Percentiles rank a stretch among this genome's conserved stretches.
These are phyloP conservation scores for Dioctria rufipes DNA, from an alignment of 2,888 invertebrate species.

Conservation along the genomic window DNA sequence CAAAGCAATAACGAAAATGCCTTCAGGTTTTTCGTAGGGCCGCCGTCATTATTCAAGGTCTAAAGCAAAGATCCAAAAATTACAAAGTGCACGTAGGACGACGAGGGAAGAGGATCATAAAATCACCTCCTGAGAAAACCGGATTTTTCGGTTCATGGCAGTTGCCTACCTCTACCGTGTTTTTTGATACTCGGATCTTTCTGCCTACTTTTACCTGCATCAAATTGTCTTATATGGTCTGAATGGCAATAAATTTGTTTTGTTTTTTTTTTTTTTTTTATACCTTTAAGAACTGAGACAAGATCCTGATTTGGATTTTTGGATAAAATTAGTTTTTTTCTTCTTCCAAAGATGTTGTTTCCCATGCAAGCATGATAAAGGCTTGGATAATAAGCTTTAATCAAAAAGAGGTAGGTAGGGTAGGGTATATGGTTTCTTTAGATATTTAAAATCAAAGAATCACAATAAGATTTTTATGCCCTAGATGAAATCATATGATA, in stretches of 20 bases:
- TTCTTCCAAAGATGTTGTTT: neutral
- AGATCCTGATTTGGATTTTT: conserved; percentile 36
- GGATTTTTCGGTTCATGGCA: conserved; percentile 32
- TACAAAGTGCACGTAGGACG: conserved; percentile 21
- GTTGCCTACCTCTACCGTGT: conserved; percentile 3
- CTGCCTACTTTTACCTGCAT: conserved; percentile 30
- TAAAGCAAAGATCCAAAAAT: conserved; percentile 27
- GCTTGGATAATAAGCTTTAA: too few relatives aligned
- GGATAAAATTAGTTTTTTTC: conserved; percentile 30
- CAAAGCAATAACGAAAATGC: conserved; percentile 8
- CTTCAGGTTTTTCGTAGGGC: conserved; percentile 22
- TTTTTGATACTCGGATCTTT: conserved; percentile 13
- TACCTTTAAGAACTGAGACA: conserved; percentile 4
- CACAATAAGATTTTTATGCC: too few relatives aligned
- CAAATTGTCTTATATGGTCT: conserved; percentile 6
- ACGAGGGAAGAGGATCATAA: conserved; percentile 13
- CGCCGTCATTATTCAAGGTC: conserved; percentile 35
- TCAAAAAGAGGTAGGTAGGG: too few relatives aligned
- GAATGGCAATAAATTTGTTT: conserved; percentile 29
- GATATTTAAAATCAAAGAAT: too few relatives aligned
- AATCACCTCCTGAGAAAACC: conserved; percentile 25
- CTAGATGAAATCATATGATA: too few relatives aligned
- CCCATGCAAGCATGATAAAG: too few relatives aligned
- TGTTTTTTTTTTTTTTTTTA: neutral
- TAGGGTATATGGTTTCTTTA: too few relatives aligned